Percentiles rank a stretch among this genome's conserved stretches.
Conservation (phyloP, 2,888 invertebrate genomes). For the Drosophila prolongata region DNA sequence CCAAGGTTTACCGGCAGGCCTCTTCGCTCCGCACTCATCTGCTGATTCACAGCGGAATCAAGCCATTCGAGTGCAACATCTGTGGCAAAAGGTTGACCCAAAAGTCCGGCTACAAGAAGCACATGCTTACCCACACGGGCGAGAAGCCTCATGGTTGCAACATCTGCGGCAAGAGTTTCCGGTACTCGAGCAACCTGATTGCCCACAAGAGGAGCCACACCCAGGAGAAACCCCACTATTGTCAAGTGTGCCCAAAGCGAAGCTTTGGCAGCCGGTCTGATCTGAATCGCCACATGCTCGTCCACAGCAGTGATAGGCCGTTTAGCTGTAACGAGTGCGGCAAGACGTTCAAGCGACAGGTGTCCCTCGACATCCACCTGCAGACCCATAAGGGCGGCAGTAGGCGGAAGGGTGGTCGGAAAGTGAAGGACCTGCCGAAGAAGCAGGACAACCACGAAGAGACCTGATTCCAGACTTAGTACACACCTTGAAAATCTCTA, state of each 20-base stretch:
- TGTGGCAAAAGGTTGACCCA: slow-evolving; percentile 84
- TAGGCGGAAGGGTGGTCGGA: neutral
- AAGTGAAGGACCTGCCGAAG: no score
- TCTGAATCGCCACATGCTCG: slow-evolving; percentile 37
- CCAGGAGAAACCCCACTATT: slow-evolving; percentile 37
- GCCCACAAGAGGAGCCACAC: slow-evolving; percentile 82
- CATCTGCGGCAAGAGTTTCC: slow-evolving; percentile 79
- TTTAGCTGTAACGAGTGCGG: slow-evolving; percentile 20
- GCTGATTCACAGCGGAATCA: slow-evolving; percentile 81
- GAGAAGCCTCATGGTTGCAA: slow-evolving; percentile 83
- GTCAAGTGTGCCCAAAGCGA: slow-evolving; percentile 30
- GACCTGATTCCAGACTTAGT: neutral
- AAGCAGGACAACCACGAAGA: neutral
- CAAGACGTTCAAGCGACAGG: slow-evolving; percentile 27
- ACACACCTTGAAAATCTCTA: neutral
- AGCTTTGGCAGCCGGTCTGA: slow-evolving; percentile 29
- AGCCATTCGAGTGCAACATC: slow-evolving; percentile 81
- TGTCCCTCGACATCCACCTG: slow-evolving; percentile 15
- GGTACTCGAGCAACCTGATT: slow-evolving; percentile 83
- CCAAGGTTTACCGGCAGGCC: slow-evolving; percentile 82
- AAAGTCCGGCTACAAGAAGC: slow-evolving; percentile 84
- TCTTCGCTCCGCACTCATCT: slow-evolving; percentile 82
- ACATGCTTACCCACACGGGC: slow-evolving; percentile 83
- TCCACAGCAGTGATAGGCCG: slow-evolving; percentile 28
- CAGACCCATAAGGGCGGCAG: slow-evolving; percentile 9